Percentiles rank a stretch among this genome's conserved stretches.
Conservation (phyloP, 2,888 invertebrate genomes). For the Crocallis elinguaria region DNA sequence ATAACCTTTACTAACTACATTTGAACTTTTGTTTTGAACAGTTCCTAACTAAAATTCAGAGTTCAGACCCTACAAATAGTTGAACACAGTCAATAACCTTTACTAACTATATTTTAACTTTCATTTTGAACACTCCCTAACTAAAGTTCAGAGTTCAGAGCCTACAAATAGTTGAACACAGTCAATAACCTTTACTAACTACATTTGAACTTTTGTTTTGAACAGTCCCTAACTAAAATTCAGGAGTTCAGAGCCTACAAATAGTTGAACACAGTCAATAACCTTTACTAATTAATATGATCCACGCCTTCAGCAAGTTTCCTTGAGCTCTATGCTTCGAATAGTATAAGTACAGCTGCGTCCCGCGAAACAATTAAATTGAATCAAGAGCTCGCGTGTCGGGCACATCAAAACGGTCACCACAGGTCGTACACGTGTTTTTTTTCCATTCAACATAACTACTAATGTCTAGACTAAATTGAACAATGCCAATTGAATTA, state of each 20-base stretch:
- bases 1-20: too few relatives aligned
- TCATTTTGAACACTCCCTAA: too few relatives aligned
- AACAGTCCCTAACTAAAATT: too few relatives aligned
- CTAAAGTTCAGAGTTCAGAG: too few relatives aligned
- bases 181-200: too few relatives aligned
- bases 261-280: background rate
- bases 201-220: too few relatives aligned
- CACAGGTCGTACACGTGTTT: slow-evolving; percentile 47
- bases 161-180: too few relatives aligned
- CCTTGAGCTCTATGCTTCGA: slow-evolving; percentile 39
- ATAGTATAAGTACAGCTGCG: slow-evolving; percentile 32
- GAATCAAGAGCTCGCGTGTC: slow-evolving; percentile 62
- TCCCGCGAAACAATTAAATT: slow-evolving; percentile 66
- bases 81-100: too few relatives aligned
- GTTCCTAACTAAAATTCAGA: too few relatives aligned
- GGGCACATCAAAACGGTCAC: slow-evolving; percentile 48
- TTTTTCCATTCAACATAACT: slow-evolving; percentile 30
- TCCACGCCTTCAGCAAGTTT: slow-evolving; percentile 34
- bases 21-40: too few relatives aligned
- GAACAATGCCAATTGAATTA: slow-evolving; percentile 1
- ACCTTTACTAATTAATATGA: slow-evolving; percentile 41
- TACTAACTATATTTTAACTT: too few relatives aligned
- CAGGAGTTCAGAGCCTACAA: background rate
- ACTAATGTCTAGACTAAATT: slow-evolving; percentile 31
- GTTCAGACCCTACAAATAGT: too few relatives aligned